Evolutionary conservation across 2,113 vertebrate genomes (phyloP).

Genomic region (Mastomys coucha): DNA sequence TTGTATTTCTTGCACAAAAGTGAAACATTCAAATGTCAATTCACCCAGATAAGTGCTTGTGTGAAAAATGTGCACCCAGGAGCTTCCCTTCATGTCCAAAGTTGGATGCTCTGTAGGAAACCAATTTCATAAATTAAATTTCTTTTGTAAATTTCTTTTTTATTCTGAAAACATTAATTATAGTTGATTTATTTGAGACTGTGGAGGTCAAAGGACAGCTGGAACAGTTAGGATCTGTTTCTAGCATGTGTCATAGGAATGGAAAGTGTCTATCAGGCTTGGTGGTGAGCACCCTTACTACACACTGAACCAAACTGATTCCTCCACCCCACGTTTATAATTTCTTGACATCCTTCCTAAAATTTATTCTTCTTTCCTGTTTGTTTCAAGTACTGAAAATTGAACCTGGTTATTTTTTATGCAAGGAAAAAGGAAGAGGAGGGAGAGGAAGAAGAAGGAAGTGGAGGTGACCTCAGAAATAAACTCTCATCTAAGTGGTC

Average conservation of each 20-base stretch:
- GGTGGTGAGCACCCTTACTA: neutral
- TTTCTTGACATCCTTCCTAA: neutral
- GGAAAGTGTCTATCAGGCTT: neutral
- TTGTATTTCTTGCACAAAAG: neutral
- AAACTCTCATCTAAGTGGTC: too few relatives aligned
- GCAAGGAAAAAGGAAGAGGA: neutral
- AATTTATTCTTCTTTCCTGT: neutral
- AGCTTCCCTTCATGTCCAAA: neutral
- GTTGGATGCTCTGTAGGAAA: neutral
- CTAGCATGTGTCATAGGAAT: neutral
- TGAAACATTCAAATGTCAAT: neutral
- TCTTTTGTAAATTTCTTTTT: neutral
- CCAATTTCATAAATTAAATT: neutral
- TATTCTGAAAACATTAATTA: neutral
- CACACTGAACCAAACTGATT: neutral
- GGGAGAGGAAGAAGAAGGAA: too few relatives aligned
- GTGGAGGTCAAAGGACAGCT: neutral
- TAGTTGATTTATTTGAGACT: neutral
- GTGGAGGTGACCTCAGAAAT: too few relatives aligned
- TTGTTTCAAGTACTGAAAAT: neutral
- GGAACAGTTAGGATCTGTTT: neutral
- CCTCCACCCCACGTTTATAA: neutral
- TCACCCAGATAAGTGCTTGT: neutral
- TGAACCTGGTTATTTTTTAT: neutral
- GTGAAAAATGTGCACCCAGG: neutral